These are phyloP conservation scores for Parnassius orleans DNA, from an alignment of 2,888 invertebrate genomes.

Conservation along the genomic window DNA sequence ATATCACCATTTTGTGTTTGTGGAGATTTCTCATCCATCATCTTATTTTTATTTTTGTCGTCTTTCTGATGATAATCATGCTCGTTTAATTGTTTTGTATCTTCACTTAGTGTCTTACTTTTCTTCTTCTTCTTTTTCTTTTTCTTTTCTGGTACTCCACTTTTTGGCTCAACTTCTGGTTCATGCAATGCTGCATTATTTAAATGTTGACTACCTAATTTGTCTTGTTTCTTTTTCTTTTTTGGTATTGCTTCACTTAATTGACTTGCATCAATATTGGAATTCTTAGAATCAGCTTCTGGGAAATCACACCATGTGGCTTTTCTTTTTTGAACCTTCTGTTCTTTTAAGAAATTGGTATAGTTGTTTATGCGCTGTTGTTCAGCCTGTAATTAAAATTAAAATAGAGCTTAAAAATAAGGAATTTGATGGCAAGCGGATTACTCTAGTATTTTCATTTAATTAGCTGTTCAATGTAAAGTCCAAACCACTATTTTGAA, in stretches of 20 bases:
- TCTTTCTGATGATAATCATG: background rate
- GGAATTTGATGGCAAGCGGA: too few species aligned
- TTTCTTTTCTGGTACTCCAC: constrained; percentile 27
- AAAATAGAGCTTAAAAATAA: background rate
- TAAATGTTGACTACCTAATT: background rate
- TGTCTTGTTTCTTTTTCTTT: constrained; percentile 10
- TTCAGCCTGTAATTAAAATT: constrained; percentile 60
- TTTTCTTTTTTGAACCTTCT: constrained; percentile 65
- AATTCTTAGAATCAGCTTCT: constrained; percentile 44
- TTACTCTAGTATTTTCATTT: too few species aligned
- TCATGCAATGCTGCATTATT: background rate
- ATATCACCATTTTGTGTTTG: constrained; percentile 2
- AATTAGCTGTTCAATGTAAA: too few species aligned
- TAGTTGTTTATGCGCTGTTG: constrained; percentile 74
- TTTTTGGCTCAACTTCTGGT: background rate
- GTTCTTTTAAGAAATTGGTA: constrained; percentile 75
- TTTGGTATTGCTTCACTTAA: constrained; percentile 3
- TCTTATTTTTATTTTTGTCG: background rate
- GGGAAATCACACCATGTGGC: constrained; percentile 82
- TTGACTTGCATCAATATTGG: background rate
- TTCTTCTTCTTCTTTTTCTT: constrained; percentile 36
- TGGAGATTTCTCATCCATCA: background rate
- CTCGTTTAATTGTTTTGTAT: constrained; percentile 34
- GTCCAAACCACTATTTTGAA: too few species aligned
- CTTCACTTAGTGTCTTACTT: background rate